These are phyloP conservation scores for Propithecus coquereli DNA, from an alignment of 2,113 vertebrate genomes.

Conservation along the genomic window DNA sequence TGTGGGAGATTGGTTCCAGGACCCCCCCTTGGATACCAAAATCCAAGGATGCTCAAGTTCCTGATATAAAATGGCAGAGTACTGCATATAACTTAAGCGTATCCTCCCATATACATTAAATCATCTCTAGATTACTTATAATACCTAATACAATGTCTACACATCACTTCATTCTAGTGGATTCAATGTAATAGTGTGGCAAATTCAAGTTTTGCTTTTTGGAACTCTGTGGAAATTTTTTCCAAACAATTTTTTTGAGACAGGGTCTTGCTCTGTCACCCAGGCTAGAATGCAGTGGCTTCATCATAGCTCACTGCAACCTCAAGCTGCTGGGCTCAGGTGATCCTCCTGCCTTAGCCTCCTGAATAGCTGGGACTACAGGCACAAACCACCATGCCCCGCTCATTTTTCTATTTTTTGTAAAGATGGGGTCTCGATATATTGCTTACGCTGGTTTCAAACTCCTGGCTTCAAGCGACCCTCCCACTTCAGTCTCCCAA, in stretches of 20 bases:
- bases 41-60: not conserved
- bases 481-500: no score
- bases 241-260: not conserved
- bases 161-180: not conserved
- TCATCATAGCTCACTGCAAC: no score
- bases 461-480: no score
- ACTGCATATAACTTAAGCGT: not conserved
- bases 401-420: no score
- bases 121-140: not conserved
- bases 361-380: no score
- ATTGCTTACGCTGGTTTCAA: no score
- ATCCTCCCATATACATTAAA: not conserved
- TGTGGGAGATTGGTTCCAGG: not conserved
- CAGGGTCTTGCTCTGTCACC: no score
- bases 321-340: no score
- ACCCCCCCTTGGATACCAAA: not conserved
- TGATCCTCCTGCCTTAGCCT: no score
- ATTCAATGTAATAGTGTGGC: not conserved
- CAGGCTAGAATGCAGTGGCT: no score
- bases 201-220: not conserved
- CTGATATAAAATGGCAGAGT: not conserved
- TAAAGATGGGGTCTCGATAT: no score
- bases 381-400: no score
- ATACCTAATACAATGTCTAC: not conserved
- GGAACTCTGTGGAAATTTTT: not conserved